These are phyloP conservation scores for Cyphomyrus discorhynchus DNA, from an alignment of 2,113 vertebrate genomes.

Conservation along the genomic window DNA sequence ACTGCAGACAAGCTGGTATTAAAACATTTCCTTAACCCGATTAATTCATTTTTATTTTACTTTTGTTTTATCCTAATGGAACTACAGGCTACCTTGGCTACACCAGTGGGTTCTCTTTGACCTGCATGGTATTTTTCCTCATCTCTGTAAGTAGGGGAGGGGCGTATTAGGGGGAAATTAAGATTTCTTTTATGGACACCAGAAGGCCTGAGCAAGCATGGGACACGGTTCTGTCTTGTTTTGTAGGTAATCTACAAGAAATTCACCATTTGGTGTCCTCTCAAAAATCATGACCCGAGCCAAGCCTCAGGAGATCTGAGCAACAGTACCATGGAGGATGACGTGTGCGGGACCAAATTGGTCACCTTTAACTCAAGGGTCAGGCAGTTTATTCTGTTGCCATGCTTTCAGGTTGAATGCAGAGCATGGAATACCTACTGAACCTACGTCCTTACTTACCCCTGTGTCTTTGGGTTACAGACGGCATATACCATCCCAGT, in stretches of 20 bases:
- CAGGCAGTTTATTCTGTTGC: conserved; percentile 12
- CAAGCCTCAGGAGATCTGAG: conserved; percentile 31
- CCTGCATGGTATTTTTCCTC: conserved; percentile 83
- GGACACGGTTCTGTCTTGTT: neutral
- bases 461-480: conserved; percentile 42
- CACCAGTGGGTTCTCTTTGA: conserved; percentile 79
- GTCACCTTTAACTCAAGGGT: conserved; percentile 73
- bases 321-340: conserved; percentile 32
- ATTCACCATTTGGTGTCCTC: conserved; percentile 61
- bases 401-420: neutral
- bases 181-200: neutral
- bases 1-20: neutral
- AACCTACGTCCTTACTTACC: neutral
- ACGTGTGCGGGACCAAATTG: conserved; percentile 48
- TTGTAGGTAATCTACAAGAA: conserved; percentile 73
- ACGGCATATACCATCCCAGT: conserved; percentile 69
- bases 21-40: neutral
- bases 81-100: conserved; percentile 75
- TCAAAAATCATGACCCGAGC: conserved; percentile 25
- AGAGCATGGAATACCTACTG: neutral
- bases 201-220: neutral
- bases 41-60: neutral
- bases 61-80: neutral
- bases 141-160: conserved; percentile 63
- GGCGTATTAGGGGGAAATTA: neutral